Percentiles rank a stretch among this genome's conserved stretches.
Evolutionary conservation across 2,888 invertebrate species (phyloP).

Genomic region (Cepaea hortensis): DNA sequence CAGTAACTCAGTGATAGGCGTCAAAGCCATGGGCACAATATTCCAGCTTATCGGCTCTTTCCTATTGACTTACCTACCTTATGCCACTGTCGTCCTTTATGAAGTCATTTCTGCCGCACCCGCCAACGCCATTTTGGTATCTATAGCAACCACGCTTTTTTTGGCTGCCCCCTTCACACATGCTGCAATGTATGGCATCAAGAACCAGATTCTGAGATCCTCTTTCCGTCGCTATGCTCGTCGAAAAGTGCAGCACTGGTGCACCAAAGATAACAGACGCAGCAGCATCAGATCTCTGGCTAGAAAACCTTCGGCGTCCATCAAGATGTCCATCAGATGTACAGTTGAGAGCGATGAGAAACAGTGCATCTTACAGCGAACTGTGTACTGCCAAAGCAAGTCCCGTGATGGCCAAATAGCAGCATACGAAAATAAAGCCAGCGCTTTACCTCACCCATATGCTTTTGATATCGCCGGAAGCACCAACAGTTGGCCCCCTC

Average conservation of each 20-base stretch:
- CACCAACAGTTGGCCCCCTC: constrained; percentile 8
- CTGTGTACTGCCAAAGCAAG: constrained; percentile 42
- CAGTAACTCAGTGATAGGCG: constrained; percentile 62
- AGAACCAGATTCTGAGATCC: constrained; percentile 67
- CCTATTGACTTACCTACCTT: constrained; percentile 67
- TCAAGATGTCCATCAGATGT: constrained; percentile 31
- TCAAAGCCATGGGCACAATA: constrained; percentile 70
- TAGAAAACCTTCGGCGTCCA: neutral
- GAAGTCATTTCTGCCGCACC: constrained; percentile 52
- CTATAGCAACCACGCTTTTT: constrained; percentile 64
- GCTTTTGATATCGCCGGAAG: constrained; percentile 53
- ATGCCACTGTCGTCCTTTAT: constrained; percentile 60
- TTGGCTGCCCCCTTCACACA: constrained; percentile 67
- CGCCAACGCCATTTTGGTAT: constrained; percentile 57
- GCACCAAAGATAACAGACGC: constrained; percentile 62
- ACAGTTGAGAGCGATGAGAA: constrained; percentile 36
- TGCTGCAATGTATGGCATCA: constrained; percentile 67
- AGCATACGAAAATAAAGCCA: constrained; percentile 23
- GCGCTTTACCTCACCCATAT: constrained; percentile 55
- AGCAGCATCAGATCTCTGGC: constrained; percentile 56
- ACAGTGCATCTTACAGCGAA: constrained; percentile 53
- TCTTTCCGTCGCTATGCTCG: constrained; percentile 66
- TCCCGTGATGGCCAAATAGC: constrained; percentile 23
- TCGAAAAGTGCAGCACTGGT: constrained; percentile 61
- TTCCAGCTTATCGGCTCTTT: constrained; percentile 68